Conservation (phyloP, 2,113 vertebrate species). For the Brachyhypopomus gauderio region DNA sequence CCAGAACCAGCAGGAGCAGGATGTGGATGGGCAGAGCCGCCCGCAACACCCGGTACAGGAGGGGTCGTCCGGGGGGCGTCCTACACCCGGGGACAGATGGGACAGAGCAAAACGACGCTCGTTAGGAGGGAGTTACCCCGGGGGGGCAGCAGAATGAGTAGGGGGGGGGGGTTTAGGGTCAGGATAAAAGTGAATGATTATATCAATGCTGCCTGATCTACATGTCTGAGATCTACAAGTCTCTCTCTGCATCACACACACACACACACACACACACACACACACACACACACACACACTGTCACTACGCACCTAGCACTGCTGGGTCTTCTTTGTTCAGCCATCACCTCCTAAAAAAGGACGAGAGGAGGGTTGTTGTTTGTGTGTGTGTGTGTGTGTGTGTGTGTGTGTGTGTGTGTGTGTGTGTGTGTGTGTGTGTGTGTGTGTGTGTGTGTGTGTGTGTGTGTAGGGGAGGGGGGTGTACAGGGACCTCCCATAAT, state of each 20-base stretch:
- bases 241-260: neutral
- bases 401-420: neutral
- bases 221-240: neutral
- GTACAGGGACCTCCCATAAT: neutral
- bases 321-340: neutral
- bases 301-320: constrained; percentile 6
- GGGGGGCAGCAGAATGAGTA: too few species aligned
- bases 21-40: constrained; percentile 86
- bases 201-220: neutral
- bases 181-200: neutral
- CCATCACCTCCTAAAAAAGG: neutral
- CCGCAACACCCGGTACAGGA: constrained; percentile 80
- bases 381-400: neutral
- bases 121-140: too few species aligned
- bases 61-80: constrained; percentile 64
- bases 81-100: constrained; percentile 45
- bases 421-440: neutral
- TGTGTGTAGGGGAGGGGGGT: neutral
- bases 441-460: neutral
- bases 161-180: too few species aligned
- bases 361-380: neutral
- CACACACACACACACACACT: neutral
- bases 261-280: constrained; percentile 16
- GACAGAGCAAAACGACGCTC: too few species aligned
- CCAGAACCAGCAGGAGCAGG: constrained; percentile 81